A percentile compares a stretch with the other conserved stretches of the same genome.
phyloP scores from a whole-genome alignment of 2,888 invertebrate species.

The Cephus nigrinus region DNA sequence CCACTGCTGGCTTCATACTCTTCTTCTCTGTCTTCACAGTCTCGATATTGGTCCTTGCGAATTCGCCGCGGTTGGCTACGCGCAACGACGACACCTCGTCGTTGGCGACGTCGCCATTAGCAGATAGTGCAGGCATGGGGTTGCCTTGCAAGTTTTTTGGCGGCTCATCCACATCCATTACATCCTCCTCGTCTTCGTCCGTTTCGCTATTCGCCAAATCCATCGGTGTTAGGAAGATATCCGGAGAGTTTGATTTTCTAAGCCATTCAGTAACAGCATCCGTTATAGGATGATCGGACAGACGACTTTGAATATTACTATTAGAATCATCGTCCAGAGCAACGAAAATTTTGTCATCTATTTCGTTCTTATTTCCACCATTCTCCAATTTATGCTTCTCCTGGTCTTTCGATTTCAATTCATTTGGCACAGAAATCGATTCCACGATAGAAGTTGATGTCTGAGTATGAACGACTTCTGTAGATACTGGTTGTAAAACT shows the following conservation, averaged over 20 bases:
- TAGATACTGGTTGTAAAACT: background rate
- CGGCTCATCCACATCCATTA: slow-evolving; percentile 41
- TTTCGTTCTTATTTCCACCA: background rate
- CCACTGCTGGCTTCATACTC: slow-evolving; percentile 20
- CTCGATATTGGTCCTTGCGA: slow-evolving; percentile 44
- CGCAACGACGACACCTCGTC: slow-evolving; percentile 44
- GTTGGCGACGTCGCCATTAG: slow-evolving; percentile 56
- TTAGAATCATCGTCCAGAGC: slow-evolving; percentile 54
- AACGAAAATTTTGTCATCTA: slow-evolving; percentile 27
- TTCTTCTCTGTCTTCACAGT: background rate
- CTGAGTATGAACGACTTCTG: background rate
- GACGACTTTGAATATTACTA: slow-evolving; percentile 50
- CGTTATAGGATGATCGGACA: slow-evolving; percentile 67
- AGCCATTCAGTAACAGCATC: slow-evolving; percentile 74
- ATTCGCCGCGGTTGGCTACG: slow-evolving; percentile 52
- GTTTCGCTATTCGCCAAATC: slow-evolving; percentile 38
- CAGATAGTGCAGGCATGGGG: slow-evolving; percentile 70
- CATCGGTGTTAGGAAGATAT: slow-evolving; percentile 52
- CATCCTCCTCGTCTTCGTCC: slow-evolving; percentile 40
- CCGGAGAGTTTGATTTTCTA: slow-evolving; percentile 59
- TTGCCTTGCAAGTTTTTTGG: slow-evolving; percentile 71
- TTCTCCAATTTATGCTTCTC: background rate
- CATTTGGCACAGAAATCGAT: background rate
- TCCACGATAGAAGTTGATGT: background rate
- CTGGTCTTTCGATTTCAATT: background rate